Percentiles rank a stretch among this genome's conserved stretches.
phyloP scores from a whole-genome alignment of 2,797 vertebrate species.

The Bovichtus variegatus region DNA sequence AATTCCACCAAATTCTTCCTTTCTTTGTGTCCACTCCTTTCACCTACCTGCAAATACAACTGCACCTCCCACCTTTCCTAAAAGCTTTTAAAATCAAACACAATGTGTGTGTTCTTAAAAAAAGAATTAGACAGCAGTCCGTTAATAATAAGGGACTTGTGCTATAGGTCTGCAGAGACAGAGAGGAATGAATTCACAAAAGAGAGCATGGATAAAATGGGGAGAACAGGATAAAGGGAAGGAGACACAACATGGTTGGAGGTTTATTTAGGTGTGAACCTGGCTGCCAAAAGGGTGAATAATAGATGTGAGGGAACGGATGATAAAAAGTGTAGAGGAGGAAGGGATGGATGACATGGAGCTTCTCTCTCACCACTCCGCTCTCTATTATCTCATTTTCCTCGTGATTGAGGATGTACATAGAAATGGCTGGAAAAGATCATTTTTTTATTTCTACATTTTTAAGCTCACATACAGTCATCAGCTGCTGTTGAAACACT shows the following conservation, averaged over 20 bases:
- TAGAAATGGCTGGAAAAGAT: too few species aligned
- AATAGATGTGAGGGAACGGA: slow-evolving; percentile 73
- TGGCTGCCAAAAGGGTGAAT: slow-evolving; percentile 74
- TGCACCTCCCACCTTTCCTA: too few species aligned
- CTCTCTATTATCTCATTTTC: slow-evolving; percentile 23
- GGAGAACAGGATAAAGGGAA: slow-evolving; percentile 3
- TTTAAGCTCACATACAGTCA: too few species aligned
- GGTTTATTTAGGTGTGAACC: slow-evolving; percentile 66
- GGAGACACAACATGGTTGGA: slow-evolving; percentile 23
- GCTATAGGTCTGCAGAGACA: neutral
- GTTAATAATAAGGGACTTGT: neutral
- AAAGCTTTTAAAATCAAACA: too few species aligned
- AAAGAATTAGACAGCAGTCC: too few species aligned
- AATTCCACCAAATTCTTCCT: neutral
- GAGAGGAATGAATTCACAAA: neutral
- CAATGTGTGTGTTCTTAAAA: too few species aligned
- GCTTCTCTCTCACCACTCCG: slow-evolving; percentile 21
- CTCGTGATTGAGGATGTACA: slow-evolving; percentile 32
- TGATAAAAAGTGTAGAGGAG: slow-evolving; percentile 54
- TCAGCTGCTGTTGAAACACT: neutral
- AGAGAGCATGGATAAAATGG: slow-evolving; percentile 4
- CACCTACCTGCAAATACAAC: too few species aligned
- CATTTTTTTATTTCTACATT: too few species aligned
- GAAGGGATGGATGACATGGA: slow-evolving; percentile 41
- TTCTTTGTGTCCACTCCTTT: neutral